Evolutionary conservation across 2,888 invertebrate species (phyloP).

Genomic region (Acanthococcus lagerstroemiae): DNA sequence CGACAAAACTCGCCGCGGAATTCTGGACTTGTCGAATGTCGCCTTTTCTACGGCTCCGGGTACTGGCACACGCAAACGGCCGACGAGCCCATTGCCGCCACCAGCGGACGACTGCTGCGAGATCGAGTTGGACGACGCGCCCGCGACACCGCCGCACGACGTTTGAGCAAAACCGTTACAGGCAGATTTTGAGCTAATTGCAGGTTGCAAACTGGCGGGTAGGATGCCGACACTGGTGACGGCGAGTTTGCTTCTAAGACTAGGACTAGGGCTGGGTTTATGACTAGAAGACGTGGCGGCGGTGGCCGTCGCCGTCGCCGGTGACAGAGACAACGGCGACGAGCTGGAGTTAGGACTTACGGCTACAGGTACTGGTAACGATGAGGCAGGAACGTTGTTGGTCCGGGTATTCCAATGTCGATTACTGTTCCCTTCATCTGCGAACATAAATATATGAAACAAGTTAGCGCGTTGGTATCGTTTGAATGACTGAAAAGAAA

Average conservation of each 20-base stretch:
- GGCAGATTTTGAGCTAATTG: not conserved
- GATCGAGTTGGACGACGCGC: not conserved
- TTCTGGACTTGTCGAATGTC: conserved; percentile 2
- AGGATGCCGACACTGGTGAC: too few species aligned
- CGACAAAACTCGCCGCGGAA: not conserved
- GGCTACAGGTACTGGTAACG: conserved; percentile 12
- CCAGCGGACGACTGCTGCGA: not conserved
- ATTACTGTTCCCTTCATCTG: conserved; percentile 7
- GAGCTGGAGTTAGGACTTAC: not conserved
- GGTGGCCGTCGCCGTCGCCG: not conserved
- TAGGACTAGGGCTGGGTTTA: conserved; percentile 11
- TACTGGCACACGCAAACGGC: not conserved
- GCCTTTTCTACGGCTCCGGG: too few species aligned
- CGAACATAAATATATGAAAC: too few species aligned
- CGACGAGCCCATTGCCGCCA: not conserved
- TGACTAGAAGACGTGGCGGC: conserved; percentile 16
- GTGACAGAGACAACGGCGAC: not conserved
- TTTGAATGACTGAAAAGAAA: too few species aligned
- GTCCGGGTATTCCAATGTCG: not conserved
- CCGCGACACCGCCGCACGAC: not conserved
- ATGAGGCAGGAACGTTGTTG: not conserved
- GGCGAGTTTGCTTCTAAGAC: conserved; percentile 1
- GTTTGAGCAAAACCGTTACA: conserved; percentile 9
- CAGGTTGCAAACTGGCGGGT: not conserved
- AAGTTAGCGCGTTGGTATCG: too few species aligned